A percentile compares a stretch with the other conserved stretches of the same genome.
Evolutionary conservation across 2,888 invertebrate species (phyloP).

Genomic region (Hyposoter dolosus): DNA sequence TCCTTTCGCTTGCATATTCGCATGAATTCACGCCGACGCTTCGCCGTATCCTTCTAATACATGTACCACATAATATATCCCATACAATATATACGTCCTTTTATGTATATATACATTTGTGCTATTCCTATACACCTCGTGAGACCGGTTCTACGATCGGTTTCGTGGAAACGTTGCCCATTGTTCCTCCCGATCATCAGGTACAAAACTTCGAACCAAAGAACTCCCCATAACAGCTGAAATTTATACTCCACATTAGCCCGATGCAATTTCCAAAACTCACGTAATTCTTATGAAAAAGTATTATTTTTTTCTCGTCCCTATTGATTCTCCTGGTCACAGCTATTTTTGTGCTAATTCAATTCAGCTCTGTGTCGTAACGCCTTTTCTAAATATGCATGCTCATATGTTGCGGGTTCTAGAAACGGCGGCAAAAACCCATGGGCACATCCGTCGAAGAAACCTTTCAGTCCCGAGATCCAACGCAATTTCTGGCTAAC

Average conservation of each 20-base stretch:
- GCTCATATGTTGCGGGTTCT: slow-evolving; percentile 14
- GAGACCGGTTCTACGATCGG: slow-evolving; percentile 68
- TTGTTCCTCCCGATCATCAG: slow-evolving; percentile 64
- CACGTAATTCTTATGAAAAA: not conserved
- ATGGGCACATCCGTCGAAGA: not conserved
- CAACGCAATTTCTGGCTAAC: too few species aligned
- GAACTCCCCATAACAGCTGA: not conserved
- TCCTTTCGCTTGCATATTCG: slow-evolving; percentile 10
- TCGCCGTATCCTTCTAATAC: slow-evolving; percentile 19
- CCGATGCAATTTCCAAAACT: slow-evolving; percentile 1
- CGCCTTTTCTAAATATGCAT: slow-evolving; percentile 20
- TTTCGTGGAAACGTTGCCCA: slow-evolving; percentile 66
- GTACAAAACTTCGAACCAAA: slow-evolving; percentile 57
- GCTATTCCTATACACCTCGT: slow-evolving; percentile 48
- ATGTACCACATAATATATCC: slow-evolving; percentile 14
- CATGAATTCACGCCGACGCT: slow-evolving; percentile 38
- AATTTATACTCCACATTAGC: not conserved
- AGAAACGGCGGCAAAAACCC: slow-evolving; percentile 12
- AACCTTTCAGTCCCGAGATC: slow-evolving; percentile 11
- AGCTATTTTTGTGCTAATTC: not conserved
- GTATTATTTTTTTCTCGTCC: not conserved
- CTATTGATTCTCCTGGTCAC: not conserved
- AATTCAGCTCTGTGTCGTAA: not conserved
- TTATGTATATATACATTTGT: not conserved
- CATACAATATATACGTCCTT: not conserved